Evolutionary conservation across 1,140 invertebrate genomes (phyloP), one percentile per base, ranked within the genome.

Genomic region (Holotrichia oblita): DNA sequence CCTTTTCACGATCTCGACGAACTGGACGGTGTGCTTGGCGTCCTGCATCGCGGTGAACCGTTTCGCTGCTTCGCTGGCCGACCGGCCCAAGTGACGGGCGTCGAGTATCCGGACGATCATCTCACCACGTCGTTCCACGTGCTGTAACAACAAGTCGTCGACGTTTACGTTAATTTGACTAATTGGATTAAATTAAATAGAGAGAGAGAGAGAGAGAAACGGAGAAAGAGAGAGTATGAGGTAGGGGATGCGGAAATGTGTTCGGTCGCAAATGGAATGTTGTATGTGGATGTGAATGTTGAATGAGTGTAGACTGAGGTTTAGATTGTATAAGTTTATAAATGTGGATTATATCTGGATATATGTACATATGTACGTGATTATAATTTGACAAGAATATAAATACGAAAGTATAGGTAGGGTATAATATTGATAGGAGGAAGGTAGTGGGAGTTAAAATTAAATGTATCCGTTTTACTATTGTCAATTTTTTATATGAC

Each of bases 1-100:
- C 83, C 98, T 92, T 89, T 99, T 99, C 79, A 99, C 97, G 84
- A 99, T 99, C 89, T 99, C 98, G 80, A 99, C 97, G 85, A 99
- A 95, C 88, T 98, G 94, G 72, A 98, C 94, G 81, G 93, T 91
- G 86, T 95, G 92, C 81, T 94, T 93, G 40, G 92, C 89, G 88
- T 95, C 94, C 92, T 96, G 88, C 85, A 92, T 89, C 12, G 90
- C 87, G 81, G 95, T 91, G 85, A 96, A 95, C 83, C 93, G 92
- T 87, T 95, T 95, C 79, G 94, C 95, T 78, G 93, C 92, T 83
- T 97, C 95, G 75, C 92, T 90, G 74, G 95, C 95, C 77, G 93
- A 92, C 81, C 94, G 90, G 80, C 95, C 95, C 87, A 97, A 92
- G 87, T 94, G 93, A 83, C 94, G 89, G 72, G 94, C 91, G 87